A percentile compares a stretch with the other conserved stretches of the same genome.
Evolutionary conservation across 1,140 invertebrate genomes (phyloP).

Genomic region (Thaumatotibia leucotreta): DNA sequence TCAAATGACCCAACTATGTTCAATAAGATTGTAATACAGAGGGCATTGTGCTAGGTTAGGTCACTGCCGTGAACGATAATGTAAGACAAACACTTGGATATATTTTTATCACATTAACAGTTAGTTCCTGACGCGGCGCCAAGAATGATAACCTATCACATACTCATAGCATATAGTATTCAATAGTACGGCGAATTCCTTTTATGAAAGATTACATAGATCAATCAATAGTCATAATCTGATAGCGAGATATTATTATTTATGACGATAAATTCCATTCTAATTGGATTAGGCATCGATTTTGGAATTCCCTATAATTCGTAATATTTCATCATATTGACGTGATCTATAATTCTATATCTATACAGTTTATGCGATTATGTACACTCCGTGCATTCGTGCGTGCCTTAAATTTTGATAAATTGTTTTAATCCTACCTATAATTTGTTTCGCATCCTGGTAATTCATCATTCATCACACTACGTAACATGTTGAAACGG

Average conservation of each 20-base stretch:
- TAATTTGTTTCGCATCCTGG: too few relatives aligned
- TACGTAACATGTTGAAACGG: too few relatives aligned
- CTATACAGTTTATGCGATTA: not conserved
- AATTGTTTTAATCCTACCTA: too few relatives aligned
- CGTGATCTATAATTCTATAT: not conserved
- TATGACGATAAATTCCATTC: not conserved
- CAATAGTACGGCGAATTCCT: not conserved
- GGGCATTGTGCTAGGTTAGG: conserved; percentile 3
- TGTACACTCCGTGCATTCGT: not conserved
- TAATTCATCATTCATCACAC: too few relatives aligned
- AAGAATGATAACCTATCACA: not conserved
- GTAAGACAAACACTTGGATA: not conserved
- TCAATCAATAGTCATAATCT: not conserved
- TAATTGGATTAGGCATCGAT: not conserved
- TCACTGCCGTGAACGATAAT: not conserved
- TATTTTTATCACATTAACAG: not conserved
- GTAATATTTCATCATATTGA: not conserved
- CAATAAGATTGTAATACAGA: too few relatives aligned
- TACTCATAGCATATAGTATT: not conserved
- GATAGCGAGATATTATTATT: not conserved
- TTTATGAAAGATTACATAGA: not conserved
- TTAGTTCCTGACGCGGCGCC: not conserved
- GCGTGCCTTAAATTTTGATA: not conserved
- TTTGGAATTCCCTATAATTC: not conserved
- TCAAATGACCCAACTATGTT: too few relatives aligned